Base-by-base conservation (phyloP, 37 sponge, comb jelly and placozoan genomes). In the Dysidea cf. avara region DNA sequence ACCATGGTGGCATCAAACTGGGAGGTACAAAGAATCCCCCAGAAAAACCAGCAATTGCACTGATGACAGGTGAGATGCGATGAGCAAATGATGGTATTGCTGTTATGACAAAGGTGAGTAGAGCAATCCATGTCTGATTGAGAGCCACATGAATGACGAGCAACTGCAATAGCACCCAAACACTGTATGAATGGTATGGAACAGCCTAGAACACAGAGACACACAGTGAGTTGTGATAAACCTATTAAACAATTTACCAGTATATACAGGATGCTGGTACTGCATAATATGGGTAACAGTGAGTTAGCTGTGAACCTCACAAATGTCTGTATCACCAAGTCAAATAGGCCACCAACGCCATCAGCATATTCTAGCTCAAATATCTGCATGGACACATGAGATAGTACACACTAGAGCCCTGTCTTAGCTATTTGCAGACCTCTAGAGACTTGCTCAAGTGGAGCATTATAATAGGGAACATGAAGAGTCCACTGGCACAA, bases 11-110 rank as follows among this genome's bases (percentile, higher is more conserved):
- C 86, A 93, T 93, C 9, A 50, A 69, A 18, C 35, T 55, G 7
- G 56, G 39, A 2, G 94, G 94, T 0, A 93, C 66, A 55, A 93
- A 85, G 73, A 93, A 93, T 3, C 94, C 94, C 38, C 90, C 76
- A 36, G 80, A 76, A 62, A 93, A 93, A 0, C 94, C 94, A 49
- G 86, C 83, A 0, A 87, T 53, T 35, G 81, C 80, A 25, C 83
- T 39, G 24, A 88, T 33, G 28, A 93, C 66, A n/a, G 94, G 94
- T 26, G 94, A 85, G 21, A 89, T 46, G 9, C 83, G 52, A 49
- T 68, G 79, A 61, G 80, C 76, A 39, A 30, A 52, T 1, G 47
- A 32, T 22, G 94, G 89, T 9, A 46, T 22, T 25, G 55, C 33
- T 0, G 51, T 40, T 53, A 93, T 77, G 61, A 93, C 25, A 5